Evolutionary conservation across 2,888 invertebrate genomes (phyloP).

Genomic region (Drosophila leonis): DNA sequence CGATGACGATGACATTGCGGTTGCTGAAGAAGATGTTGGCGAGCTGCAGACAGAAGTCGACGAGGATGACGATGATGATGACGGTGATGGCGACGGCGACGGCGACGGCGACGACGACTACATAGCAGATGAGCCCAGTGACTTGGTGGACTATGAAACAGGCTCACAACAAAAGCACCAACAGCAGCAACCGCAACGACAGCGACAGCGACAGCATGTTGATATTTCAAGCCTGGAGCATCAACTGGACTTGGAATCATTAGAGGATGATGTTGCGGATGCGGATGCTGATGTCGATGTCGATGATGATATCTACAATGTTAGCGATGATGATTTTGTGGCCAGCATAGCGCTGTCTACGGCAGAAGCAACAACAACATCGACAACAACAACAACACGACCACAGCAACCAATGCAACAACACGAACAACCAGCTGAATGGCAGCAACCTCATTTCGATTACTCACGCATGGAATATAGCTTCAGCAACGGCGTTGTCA

Average conservation of each 20-base stretch:
- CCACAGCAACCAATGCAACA: constrained; percentile 14
- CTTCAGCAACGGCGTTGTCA: constrained; percentile 83
- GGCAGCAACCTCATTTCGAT: constrained; percentile 83
- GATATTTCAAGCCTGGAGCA: constrained; percentile 71
- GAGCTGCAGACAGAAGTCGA: constrained; percentile 46
- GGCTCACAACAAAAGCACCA: constrained; percentile 42
- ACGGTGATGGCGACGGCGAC: constrained; percentile 15
- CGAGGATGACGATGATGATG: constrained; percentile 38
- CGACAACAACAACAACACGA: constrained; percentile 10
- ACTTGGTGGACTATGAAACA: constrained; percentile 59
- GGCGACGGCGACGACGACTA: constrained; percentile 53
- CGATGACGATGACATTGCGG: constrained; percentile 53
- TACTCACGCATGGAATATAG: constrained; percentile 85
- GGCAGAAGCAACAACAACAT: constrained; percentile 49
- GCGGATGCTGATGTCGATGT: constrained; percentile 43
- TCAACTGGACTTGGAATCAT: constrained; percentile 70
- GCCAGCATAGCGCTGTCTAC: constrained; percentile 68
- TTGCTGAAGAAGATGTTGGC: constrained; percentile 65
- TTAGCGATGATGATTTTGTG: constrained; percentile 76
- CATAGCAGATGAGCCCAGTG: constrained; percentile 66
- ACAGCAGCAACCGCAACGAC: constrained; percentile 30
- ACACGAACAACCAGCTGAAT: constrained; percentile 47
- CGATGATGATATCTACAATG: constrained; percentile 71
- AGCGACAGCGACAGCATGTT: constrained; percentile 55
- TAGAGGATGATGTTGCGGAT: constrained; percentile 64